A percentile compares a stretch with the other conserved stretches of the same genome.
phyloP scores from a whole-genome alignment of 2,888 invertebrate genomes.

The Lasiommata megera region DNA sequence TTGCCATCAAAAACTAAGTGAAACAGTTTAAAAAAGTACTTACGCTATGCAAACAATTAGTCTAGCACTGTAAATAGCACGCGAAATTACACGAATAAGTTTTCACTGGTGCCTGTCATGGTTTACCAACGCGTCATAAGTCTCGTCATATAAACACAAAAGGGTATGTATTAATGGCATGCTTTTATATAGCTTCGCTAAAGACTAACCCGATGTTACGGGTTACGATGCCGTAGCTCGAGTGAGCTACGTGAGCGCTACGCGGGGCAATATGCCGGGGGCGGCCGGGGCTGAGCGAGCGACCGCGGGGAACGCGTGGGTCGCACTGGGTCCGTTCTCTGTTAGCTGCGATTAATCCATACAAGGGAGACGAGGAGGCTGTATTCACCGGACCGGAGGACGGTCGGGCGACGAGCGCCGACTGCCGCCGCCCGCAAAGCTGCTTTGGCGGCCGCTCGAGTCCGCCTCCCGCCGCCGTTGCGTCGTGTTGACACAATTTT shows the following conservation, averaged over 20 bases:
- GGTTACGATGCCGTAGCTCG: conserved; percentile 44
- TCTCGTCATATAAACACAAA: conserved; percentile 60
- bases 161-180: conserved; percentile 57
- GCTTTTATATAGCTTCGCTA: conserved; percentile 54
- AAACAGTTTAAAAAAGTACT: conserved; percentile 12
- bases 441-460: conserved; percentile 46
- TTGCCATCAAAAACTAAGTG: neutral
- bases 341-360: conserved; percentile 75
- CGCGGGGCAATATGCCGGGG: conserved; percentile 36
- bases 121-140: conserved; percentile 60
- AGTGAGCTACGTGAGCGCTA: conserved; percentile 49
- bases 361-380: conserved; percentile 73
- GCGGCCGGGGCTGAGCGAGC: conserved; percentile 43
- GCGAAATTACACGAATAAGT: conserved; percentile 53
- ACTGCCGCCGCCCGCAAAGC: conserved; percentile 50
- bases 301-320: conserved; percentile 65
- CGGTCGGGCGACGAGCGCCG: conserved; percentile 63
- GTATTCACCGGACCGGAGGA: conserved; percentile 75
- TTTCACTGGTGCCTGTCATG: conserved; percentile 63
- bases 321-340: conserved; percentile 66
- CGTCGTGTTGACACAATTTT: conserved; percentile 75
- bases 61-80: conserved; percentile 36
- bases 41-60: conserved; percentile 14
- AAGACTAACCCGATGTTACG: conserved; percentile 44
- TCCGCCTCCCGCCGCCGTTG: conserved; percentile 47